Percentiles rank a stretch among this genome's conserved stretches.
Conservation (phyloP, 2,113 vertebrate species). For the Bubalus kerabau region DNA sequence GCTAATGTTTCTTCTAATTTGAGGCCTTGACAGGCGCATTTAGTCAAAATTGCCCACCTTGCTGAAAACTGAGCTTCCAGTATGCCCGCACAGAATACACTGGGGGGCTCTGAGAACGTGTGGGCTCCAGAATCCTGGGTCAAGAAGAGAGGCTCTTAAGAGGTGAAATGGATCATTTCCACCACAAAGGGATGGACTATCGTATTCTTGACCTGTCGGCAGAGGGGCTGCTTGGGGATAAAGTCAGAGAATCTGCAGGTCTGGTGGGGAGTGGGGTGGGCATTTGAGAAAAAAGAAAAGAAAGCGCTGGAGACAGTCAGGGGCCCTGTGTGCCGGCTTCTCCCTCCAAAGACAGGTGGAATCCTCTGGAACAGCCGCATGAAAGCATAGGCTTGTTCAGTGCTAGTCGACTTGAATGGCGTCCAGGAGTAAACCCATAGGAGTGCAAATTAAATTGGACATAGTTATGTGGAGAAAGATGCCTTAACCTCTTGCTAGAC, state of each 20-base stretch:
- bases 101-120: not conserved
- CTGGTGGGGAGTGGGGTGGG: not conserved
- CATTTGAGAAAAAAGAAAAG: too few species aligned
- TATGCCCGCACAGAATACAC: slow-evolving; percentile 14
- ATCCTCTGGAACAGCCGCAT: not conserved
- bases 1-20: slow-evolving; percentile 47
- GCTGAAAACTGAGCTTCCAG: slow-evolving; percentile 49
- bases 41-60: slow-evolving; percentile 37
- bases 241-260: not conserved
- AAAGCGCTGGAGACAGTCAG: not conserved
- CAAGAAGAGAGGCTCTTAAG: not conserved
- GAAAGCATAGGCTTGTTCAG: not conserved
- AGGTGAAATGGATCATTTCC: not conserved
- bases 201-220: not conserved
- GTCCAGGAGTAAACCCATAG: not conserved
- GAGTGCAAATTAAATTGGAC: slow-evolving; percentile 14
- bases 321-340: not conserved
- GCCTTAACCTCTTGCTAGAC: not conserved
- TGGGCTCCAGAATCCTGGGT: not conserved
- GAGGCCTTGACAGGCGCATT: slow-evolving; percentile 47
- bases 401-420: not conserved
- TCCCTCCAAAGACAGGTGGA: slow-evolving; percentile 5
- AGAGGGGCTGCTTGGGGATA: not conserved
- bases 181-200: not conserved
- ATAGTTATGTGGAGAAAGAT: slow-evolving; percentile 20